These are phyloP conservation scores for Trypoxylus dichotomus DNA, from an alignment of 1,140 invertebrate species.

Conservation along the genomic window DNA sequence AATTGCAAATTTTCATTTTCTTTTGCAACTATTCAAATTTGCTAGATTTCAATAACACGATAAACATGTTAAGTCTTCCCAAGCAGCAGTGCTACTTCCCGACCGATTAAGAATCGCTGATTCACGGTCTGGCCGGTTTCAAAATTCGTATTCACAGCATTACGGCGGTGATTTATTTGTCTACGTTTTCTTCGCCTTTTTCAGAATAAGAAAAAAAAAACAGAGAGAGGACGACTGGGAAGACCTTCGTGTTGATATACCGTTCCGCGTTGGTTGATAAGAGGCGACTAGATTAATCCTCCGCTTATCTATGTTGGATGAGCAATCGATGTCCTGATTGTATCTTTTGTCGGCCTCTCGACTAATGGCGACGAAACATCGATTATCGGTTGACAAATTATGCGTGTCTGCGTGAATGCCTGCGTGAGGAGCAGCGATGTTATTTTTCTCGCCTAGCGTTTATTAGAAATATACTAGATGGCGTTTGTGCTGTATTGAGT, in stretches of 20 bases:
- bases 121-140: too few species aligned
- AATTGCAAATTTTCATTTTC: too few species aligned
- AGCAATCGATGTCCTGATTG: not conserved
- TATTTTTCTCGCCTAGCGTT: not conserved
- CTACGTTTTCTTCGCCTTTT: too few species aligned
- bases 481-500: too few species aligned
- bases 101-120: too few species aligned
- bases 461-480: not conserved
- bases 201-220: too few species aligned
- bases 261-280: not conserved
- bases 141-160: too few species aligned
- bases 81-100: too few species aligned
- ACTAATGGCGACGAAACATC: slow-evolving; percentile 4
- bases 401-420: not conserved
- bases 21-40: too few species aligned
- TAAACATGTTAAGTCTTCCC: too few species aligned
- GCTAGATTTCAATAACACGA: too few species aligned
- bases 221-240: not conserved
- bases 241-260: not conserved
- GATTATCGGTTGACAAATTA: slow-evolving; percentile 2
- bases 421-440: not conserved
- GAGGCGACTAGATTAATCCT: not conserved
- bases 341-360: not conserved
- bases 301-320: slow-evolving; percentile 10
- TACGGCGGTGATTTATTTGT: too few species aligned